Conservation (phyloP, 2,888 invertebrate species). For the Eupithecia vulgata region DNA sequence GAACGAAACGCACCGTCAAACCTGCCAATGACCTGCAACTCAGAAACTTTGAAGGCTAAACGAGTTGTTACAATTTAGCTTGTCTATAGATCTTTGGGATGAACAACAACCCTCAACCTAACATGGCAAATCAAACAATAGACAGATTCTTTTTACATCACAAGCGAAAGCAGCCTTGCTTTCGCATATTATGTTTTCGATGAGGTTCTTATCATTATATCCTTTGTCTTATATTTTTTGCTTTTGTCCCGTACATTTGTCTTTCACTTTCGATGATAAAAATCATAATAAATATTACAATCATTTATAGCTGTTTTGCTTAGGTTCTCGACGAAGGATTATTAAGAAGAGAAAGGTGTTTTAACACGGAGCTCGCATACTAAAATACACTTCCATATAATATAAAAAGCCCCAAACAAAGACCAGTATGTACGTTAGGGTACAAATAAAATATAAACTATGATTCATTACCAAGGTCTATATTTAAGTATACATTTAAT, state of each 20-base stretch:
- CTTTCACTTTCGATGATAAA: background rate
- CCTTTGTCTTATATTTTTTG: background rate
- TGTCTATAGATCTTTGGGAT: background rate
- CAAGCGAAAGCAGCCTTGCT: background rate
- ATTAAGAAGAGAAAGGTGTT: background rate
- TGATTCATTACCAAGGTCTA: slow-evolving; percentile 6
- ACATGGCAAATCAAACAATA: background rate
- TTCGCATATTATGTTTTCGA: background rate
- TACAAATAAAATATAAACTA: background rate
- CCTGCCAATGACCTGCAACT: background rate
- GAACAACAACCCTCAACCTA: background rate
- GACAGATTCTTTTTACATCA: background rate
- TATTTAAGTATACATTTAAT: background rate
- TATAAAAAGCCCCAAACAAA: background rate
- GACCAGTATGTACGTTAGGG: background rate
- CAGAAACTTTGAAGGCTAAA: background rate
- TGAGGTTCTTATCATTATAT: background rate
- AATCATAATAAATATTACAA: background rate
- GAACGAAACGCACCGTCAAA: background rate
- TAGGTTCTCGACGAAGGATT: background rate
- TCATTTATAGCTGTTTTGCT: background rate
- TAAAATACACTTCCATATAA: background rate
- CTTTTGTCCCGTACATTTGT: background rate
- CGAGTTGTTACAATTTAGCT: background rate
- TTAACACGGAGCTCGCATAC: background rate